Conservation (phyloP, 2,888 invertebrate genomes). For the Micoletzkya japonica region DNA sequence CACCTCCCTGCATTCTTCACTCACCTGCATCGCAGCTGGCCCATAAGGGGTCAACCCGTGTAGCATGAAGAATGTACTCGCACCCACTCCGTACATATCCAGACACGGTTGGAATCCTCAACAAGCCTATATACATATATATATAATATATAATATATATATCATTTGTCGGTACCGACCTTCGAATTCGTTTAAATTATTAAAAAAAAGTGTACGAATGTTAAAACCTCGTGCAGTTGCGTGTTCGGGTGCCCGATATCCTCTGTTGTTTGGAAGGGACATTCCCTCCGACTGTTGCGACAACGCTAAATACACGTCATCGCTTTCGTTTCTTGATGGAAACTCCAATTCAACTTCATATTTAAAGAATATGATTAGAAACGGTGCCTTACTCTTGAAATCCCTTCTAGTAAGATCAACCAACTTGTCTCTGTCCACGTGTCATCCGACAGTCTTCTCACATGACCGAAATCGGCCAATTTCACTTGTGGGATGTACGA, state of each 20-base stretch:
- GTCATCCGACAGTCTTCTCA: conserved; percentile 3
- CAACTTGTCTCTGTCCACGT: background rate
- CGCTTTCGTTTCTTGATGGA: background rate
- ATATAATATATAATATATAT: too few relatives aligned
- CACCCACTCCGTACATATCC: conserved; percentile 13
- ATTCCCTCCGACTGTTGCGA: conserved; percentile 3
- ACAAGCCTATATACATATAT: background rate
- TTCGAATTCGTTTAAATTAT: too few relatives aligned
- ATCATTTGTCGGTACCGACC: too few relatives aligned
- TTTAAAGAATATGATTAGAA: background rate
- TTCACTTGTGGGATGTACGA: conserved; percentile 9
- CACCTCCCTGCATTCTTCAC: too few relatives aligned
- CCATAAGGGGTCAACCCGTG: conserved; percentile 15
- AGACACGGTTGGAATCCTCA: conserved; percentile 7
- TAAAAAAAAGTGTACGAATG: too few relatives aligned
- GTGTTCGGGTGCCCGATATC: conserved; percentile 21
- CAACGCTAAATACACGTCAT: background rate
- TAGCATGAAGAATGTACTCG: conserved; percentile 8
- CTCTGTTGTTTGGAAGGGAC: conserved; percentile 9
- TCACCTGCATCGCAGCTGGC: too few relatives aligned
- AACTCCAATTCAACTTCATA: background rate
- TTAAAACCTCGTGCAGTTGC: background rate
- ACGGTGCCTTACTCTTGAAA: too few relatives aligned
- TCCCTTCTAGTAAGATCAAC: too few relatives aligned
- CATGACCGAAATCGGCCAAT: conserved; percentile 23